Evolutionary conservation across 2,113 vertebrate genomes (phyloP), one percentile per base, ranked within the genome.

Genomic region (Salvelinus sp.): DNA sequence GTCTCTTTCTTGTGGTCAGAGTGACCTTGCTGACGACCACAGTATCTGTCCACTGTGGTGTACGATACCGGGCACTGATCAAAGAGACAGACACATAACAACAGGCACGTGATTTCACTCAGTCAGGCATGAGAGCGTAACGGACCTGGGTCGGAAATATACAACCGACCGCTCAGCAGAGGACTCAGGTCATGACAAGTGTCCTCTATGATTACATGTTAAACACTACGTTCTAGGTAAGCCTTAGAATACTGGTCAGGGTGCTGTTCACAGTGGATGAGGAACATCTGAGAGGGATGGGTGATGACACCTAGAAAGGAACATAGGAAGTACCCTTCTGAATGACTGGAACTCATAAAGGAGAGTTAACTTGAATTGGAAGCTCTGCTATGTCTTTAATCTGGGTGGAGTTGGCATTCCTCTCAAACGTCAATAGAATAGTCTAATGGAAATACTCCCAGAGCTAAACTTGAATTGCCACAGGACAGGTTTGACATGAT

Each of bases 1-100:
- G 44, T 3, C 67, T 72, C 58, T 60, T 27, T n/a, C 74, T 73
- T 73, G 38, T 44, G 9, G 38, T 10, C 66, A 18, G 38, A 47
- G 57, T 54, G 66, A 67, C 2, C 12, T 75, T 85, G 74, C 85
- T 47, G 67, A 85, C 73, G 75, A 80, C 65, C 76, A 25, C 69
- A 78, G 74, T 67, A 65, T 38, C 60, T 57, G 79, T 84, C 82
- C 63, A 12, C 62, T 62, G 71, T 69, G 33, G 47, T 48, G n/a
- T 64, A 57, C 47, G 75, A 82, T 73, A 64, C 22, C 22, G 62
- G 69, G 69, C 76, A 1, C 69, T 84, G 83, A 87, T 86, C 87
- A 90, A 88, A 88, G 54, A 73, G 47, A 6, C 14, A 3, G 63
- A 80, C 71, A 75, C 85, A 76, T 64, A 72, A 28, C 38, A 16